Percentiles rank a stretch among this genome's conserved stretches.
These are phyloP conservation scores for Euzetes globulus DNA, from an alignment of 2,888 invertebrate genomes.

Conservation along the genomic window DNA sequence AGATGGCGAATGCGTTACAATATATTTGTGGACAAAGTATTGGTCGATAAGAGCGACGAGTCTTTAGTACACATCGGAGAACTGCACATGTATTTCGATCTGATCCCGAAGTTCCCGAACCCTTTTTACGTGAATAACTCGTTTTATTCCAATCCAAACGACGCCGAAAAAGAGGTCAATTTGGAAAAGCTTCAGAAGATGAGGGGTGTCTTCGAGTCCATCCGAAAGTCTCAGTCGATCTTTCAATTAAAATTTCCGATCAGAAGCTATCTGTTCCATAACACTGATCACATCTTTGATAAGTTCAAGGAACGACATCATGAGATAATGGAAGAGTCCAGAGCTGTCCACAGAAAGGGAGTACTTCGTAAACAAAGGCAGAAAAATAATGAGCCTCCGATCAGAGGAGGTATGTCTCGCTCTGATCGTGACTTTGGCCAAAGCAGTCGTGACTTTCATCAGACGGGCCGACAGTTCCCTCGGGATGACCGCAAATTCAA, in stretches of 20 bases:
- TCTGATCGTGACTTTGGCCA: neutral
- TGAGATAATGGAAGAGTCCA: neutral
- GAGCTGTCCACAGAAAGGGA: neutral
- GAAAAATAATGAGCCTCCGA: neutral
- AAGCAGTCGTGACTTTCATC: neutral
- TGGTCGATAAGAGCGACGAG: neutral
- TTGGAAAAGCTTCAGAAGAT: neutral
- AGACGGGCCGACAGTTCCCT: neutral
- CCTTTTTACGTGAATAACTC: neutral
- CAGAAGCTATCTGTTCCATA: neutral
- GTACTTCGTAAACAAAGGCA: neutral
- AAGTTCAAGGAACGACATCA: neutral
- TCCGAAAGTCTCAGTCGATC: neutral
- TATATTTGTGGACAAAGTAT: neutral
- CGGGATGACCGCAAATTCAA: neutral
- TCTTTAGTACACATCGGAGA: neutral
- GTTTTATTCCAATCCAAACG: neutral
- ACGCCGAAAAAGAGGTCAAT: neutral
- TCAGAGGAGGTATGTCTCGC: neutral
- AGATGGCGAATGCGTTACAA: slow-evolving; percentile 16
- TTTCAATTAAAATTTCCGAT: neutral
- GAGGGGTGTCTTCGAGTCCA: neutral
- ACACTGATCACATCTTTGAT: neutral
- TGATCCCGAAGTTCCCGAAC: neutral
- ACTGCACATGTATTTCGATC: neutral